These are phyloP conservation scores for Crematogaster levior DNA, from an alignment of 2,888 invertebrate genomes.

Conservation along the genomic window DNA sequence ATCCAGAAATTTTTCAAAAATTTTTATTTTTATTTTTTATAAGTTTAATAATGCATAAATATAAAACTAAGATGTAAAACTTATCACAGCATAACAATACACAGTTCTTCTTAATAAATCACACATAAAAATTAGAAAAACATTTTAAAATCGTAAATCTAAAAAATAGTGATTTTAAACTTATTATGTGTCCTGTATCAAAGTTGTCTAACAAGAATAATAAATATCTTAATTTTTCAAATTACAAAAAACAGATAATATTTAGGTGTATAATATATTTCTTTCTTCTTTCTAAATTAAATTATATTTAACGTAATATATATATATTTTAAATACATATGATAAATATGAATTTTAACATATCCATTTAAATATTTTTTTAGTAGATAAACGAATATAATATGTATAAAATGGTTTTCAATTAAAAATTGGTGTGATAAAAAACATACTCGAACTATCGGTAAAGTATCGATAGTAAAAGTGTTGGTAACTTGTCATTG, in stretches of 20 bases:
- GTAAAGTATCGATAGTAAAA: constrained; percentile 4
- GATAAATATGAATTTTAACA: too few relatives aligned
- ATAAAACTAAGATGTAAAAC: background rate
- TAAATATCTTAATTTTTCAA: too few relatives aligned
- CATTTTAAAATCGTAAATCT: background rate
- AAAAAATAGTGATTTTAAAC: background rate
- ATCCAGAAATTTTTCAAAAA: too few relatives aligned
- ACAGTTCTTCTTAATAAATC: background rate
- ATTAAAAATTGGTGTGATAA: background rate
- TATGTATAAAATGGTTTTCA: background rate
- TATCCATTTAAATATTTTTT: too few relatives aligned
- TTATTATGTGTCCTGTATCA: too few relatives aligned
- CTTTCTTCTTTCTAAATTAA: background rate
- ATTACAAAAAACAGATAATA: background rate
- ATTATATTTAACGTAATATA: background rate
- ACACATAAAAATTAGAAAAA: background rate
- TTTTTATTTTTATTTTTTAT: background rate
- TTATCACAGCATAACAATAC: background rate
- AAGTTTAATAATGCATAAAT: background rate
- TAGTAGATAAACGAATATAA: background rate
- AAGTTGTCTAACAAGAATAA: too few relatives aligned
- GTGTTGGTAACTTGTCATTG: background rate
- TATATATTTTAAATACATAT: too few relatives aligned
- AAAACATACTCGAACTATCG: background rate
- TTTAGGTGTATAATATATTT: too few relatives aligned